These are phyloP conservation scores for Erpornis zantholeuca DNA, from an alignment of 2,113 vertebrate species.

Conservation along the genomic window DNA sequence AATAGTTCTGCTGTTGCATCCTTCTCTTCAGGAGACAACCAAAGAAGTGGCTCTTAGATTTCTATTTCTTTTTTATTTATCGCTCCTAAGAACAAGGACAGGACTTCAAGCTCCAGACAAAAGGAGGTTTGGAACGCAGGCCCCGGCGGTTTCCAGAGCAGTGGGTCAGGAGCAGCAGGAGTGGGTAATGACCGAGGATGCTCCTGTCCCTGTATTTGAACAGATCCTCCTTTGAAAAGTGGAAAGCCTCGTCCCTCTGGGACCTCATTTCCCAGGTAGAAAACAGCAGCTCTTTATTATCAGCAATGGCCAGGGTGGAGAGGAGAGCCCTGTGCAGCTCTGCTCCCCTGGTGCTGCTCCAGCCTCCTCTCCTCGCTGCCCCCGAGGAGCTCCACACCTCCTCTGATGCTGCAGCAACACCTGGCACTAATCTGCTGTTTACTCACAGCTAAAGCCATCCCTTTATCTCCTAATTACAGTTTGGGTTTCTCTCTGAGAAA, in stretches of 20 bases:
- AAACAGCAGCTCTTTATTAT: not conserved
- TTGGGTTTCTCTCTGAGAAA: not conserved
- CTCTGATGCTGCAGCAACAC: not conserved
- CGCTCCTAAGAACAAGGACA: not conserved
- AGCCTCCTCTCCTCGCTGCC: not conserved
- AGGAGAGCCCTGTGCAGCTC: not conserved
- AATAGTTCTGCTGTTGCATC: slow-evolving; percentile 6
- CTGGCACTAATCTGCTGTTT: not conserved
- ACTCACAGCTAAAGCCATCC: not conserved
- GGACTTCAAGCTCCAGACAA: not conserved
- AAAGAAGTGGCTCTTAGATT: not conserved
- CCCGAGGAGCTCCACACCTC: not conserved
- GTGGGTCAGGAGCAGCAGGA: not conserved
- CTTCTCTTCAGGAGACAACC: slow-evolving; percentile 30
- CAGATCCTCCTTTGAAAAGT: not conserved
- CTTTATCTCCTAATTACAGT: not conserved
- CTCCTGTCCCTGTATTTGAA: not conserved
- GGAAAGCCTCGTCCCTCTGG: not conserved
- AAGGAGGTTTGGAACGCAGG: not conserved
- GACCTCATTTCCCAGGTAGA: slow-evolving; percentile 15
- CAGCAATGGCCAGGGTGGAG: not conserved
- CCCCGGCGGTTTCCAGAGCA: rapidly evolving
- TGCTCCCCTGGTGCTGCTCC: not conserved
- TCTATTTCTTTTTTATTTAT: not conserved
- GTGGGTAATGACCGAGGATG: not conserved